Evolutionary conservation across 1,140 invertebrate species (phyloP).

Genomic region (Hypsibius dujardini): DNA sequence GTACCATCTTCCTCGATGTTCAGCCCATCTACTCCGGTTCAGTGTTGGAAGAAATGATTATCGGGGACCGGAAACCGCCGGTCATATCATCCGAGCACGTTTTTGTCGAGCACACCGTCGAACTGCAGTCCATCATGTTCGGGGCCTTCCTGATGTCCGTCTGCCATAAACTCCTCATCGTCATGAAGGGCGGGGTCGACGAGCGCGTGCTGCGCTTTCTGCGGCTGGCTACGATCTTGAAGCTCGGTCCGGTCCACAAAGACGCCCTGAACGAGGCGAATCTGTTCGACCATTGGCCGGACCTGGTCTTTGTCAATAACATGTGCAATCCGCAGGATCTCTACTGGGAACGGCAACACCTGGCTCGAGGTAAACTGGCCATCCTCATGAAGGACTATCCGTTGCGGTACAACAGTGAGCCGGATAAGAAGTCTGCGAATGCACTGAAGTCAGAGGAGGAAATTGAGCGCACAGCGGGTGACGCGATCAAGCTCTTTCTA

Average conservation of each 20-base stretch:
- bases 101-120: constrained; percentile 14
- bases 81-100: not conserved
- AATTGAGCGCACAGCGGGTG: not conserved
- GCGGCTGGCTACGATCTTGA: not conserved
- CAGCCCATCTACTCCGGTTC: not conserved
- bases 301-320: constrained; percentile 8
- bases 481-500: not conserved
- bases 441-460: not conserved
- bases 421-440: not conserved
- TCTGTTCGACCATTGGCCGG: constrained; percentile 16
- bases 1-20: constrained; percentile 11
- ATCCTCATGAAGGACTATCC: constrained; percentile 13
- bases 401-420: not conserved
- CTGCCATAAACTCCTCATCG: constrained; percentile 1
- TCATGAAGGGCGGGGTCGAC: not conserved
- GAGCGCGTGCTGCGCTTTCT: constrained; percentile 1
- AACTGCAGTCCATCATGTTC: constrained; percentile 15
- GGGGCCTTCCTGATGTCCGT: constrained; percentile 1
- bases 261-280: constrained; percentile 9
- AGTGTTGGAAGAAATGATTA: constrained; percentile 11
- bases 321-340: not conserved
- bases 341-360: not conserved
- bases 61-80: constrained; percentile 9
- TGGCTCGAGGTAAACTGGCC: not conserved
- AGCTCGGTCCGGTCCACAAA: constrained; percentile 10